Evolutionary conservation across 2,888 invertebrate species (phyloP), one percentile per base, ranked within the genome.

Genomic region (Hydrotaea diabolus): DNA sequence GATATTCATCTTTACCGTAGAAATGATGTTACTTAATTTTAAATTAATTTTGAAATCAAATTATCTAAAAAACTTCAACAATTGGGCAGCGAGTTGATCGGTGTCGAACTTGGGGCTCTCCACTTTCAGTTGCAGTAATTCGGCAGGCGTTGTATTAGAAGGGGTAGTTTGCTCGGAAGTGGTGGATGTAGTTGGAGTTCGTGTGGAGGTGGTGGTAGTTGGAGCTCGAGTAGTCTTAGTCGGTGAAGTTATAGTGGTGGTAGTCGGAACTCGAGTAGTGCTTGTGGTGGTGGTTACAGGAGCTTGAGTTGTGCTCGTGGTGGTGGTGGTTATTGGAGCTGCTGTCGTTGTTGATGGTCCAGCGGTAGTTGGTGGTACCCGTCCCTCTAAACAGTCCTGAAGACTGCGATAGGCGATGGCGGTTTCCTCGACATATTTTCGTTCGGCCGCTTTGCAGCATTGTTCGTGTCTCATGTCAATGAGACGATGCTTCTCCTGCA

Each of bases 311-410:
- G 72, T 55, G 4, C 62, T 15, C 11, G 71, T 21, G 0, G 17
- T 66, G 0, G 86, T 62, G 5, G 87, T 83, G 0, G 86, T 81
- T 0, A 82, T 77, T n/a, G 77, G 64, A 3, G 77, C 23, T 11
- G 69, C 21, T 15, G 66, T 49, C 13, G 75, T 83, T 9, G 85
- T 82, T 17, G 83, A 86, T 4, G 78, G 79, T 0, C 86, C 80
- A 23, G 86, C 19, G 0, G 88, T 87, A 13, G 86, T 87, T 2
- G 90, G 88, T 9, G 85, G 71, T 0, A 71, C 85, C 0, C 87
- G 84, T 13, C 91, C 91, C 17, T 90, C 89, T 26, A 90, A 86
- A 69, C 90, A 90, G 43, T 82, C 85, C 74, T 91, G 91, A 76
- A 90, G 78, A 72, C 87, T 86, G 75, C 89, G 90, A 82, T 91